Percentiles rank a stretch among this genome's conserved stretches.
These are phyloP conservation scores for Cacoxenus indagator DNA, from an alignment of 2,888 invertebrate genomes.

Conservation along the genomic window DNA sequence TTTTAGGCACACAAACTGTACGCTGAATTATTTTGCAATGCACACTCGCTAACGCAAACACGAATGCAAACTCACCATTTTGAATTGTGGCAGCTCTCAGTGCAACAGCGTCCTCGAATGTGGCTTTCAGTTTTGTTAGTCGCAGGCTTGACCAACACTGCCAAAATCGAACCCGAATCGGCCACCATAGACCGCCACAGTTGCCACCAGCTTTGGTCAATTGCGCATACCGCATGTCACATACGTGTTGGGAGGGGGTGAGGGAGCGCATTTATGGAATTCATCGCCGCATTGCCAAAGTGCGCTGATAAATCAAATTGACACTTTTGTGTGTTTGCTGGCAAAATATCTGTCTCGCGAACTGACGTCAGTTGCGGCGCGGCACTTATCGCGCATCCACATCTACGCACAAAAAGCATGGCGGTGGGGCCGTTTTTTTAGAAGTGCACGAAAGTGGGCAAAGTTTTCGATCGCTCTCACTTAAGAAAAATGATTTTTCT, in stretches of 20 bases:
- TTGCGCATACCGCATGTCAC: neutral
- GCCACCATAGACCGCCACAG: neutral
- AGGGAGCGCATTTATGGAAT: conserved; percentile 9
- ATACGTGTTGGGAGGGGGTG: too few relatives aligned
- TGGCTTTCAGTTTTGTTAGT: neutral
- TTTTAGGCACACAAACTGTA: conserved; percentile 3
- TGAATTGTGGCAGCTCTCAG: conserved; percentile 17
- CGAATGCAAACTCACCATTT: too few relatives aligned
- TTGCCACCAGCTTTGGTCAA: neutral
- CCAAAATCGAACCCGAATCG: neutral
- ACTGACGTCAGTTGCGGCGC: conserved; percentile 46
- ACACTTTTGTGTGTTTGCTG: conserved; percentile 58
- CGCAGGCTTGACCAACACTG: neutral
- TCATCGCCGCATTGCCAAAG: conserved; percentile 48
- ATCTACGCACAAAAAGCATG: too few relatives aligned
- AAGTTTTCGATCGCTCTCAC: too few relatives aligned
- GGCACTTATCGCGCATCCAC: too few relatives aligned
- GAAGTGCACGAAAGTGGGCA: too few relatives aligned
- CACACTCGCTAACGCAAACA: neutral
- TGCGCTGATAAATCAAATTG: conserved; percentile 70
- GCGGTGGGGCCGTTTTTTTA: too few relatives aligned
- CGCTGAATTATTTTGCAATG: neutral
- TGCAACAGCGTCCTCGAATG: neutral
- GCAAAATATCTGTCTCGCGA: conserved; percentile 54
- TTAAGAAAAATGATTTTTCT: too few relatives aligned